Evolutionary conservation across 37 sponge, comb jelly and placozoan genomes (phyloP).

Genomic region (Diacarnus erythraeanus): DNA sequence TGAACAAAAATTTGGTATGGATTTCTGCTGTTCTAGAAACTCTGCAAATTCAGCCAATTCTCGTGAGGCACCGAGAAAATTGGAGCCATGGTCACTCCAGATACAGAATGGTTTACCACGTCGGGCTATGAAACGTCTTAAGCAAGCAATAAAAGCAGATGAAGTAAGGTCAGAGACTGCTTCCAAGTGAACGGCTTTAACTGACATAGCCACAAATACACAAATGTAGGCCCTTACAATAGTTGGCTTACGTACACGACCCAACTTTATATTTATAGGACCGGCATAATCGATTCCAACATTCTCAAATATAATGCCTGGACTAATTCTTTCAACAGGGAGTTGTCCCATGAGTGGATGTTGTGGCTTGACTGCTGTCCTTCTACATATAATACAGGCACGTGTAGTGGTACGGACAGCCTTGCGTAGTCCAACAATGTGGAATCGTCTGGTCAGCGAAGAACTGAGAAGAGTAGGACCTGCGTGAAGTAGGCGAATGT

Average conservation of each 20-base stretch:
- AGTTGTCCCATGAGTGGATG: slow-evolving; percentile 21
- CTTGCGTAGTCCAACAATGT: slow-evolving; percentile 13
- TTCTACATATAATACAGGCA: slow-evolving; percentile 24
- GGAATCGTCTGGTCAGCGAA: slow-evolving; percentile 9
- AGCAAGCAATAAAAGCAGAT: slow-evolving; percentile 24
- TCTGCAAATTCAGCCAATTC: background rate
- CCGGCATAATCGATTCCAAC: slow-evolving; percentile 63
- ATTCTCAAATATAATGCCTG: too few species aligned
- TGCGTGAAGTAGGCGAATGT: slow-evolving; percentile 29
- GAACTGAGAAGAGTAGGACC: slow-evolving; percentile 14
- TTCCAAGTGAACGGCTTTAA: slow-evolving; percentile 54
- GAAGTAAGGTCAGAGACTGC: slow-evolving; percentile 35
- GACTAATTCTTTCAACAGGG: slow-evolving; percentile 23
- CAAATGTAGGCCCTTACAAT: slow-evolving; percentile 35
- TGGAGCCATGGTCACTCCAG: slow-evolving; percentile 58
- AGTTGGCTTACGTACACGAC: slow-evolving; percentile 19
- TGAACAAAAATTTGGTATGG: too few species aligned
- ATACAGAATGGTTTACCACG: slow-evolving; percentile 41
- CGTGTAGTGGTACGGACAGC: slow-evolving; percentile 16
- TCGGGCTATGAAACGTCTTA: slow-evolving; percentile 39
- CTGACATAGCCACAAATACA: slow-evolving; percentile 43
- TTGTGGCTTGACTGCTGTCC: slow-evolving; percentile 24
- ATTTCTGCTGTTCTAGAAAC: background rate
- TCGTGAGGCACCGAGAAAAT: slow-evolving; percentile 17
- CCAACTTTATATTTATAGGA: too few species aligned